Evolutionary conservation across 2,113 vertebrate genomes (phyloP), one percentile per base, ranked within the genome.

Genomic region (Phyllopteryx taeniolatus): DNA sequence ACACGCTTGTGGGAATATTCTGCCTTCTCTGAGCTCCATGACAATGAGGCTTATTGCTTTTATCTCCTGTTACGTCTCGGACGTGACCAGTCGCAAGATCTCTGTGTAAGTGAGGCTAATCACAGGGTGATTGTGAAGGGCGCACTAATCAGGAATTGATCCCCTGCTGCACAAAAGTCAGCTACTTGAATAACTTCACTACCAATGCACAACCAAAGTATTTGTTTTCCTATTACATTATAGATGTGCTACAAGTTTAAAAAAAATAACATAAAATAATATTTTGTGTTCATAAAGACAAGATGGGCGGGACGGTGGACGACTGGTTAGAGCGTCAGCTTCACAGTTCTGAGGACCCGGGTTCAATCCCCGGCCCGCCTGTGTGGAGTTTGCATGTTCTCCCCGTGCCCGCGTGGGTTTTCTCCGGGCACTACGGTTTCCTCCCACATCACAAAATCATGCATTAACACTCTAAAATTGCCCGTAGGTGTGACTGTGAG

Each of bases 211-310:
- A 8, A 35, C 33, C 14, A 19, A 20, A 11, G 9, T 9, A 22
- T 56, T 3, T 9, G 10, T n/a, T 53, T 56, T n/a, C 10, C 27
- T 9, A n/a, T n/a, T 39, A 39, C 15, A 42, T 11, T 42, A 20
- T 4, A 20, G 8, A 42, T 62, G 1, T 65, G 73, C 82, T 76
- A 73, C 75, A 83, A 9, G 20, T 51, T 51, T 19, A 4, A 56
- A 11, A 56, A 22, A 9, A 17, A 15, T 59, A 2, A 10, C 64
- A 27, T 6, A 70, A 42, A 73, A 68, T 54, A 74, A 69, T 68
- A 80, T 75, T 78, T 76, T 56, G 69, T 73, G 31, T 66, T 54
- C 6, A n/a, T 70, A 76, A 81, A 83, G 65, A 71, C 62, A 78
- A n/a, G n/a, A n/a, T n/a, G n/a, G n/a, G n/a, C n/a, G n/a, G n/a